Percentiles rank a stretch among this genome's conserved stretches.
Conservation (phyloP, 2,113 vertebrate genomes). For the Campylomormyrus numenius region DNA sequence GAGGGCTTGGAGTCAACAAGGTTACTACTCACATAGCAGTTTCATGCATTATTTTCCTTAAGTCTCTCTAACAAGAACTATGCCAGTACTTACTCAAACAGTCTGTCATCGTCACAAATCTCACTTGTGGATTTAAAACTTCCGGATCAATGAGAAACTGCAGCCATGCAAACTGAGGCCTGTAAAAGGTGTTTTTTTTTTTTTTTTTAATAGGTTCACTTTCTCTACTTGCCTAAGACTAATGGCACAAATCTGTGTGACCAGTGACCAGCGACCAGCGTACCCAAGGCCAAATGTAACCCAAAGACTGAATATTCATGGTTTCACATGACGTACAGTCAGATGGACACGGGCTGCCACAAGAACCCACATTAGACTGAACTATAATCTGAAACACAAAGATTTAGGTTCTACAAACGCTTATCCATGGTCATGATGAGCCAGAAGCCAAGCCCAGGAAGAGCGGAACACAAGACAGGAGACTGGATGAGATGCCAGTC, state of each 20-base stretch:
- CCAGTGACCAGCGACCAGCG: no score
- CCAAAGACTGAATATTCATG: not conserved
- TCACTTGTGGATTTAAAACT: not conserved
- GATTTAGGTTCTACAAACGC: not conserved
- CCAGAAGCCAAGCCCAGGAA: not conserved
- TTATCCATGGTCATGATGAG: not conserved
- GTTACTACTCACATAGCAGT: not conserved
- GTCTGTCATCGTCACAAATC: not conserved
- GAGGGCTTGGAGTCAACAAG: conserved; percentile 35
- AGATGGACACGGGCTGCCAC: not conserved
- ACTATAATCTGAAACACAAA: not conserved
- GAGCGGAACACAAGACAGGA: not conserved
- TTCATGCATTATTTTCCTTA: not conserved
- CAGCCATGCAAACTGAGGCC: not conserved
- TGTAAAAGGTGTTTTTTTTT: not conserved
- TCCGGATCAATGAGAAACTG: not conserved
- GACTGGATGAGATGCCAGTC: not conserved
- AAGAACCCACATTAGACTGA: not conserved
- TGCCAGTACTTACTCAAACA: not conserved
- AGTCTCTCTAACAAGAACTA: not conserved
- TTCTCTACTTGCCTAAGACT: not conserved
- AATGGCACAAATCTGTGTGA: not conserved
- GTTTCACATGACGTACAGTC: not conserved
- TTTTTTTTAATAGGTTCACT: not conserved
- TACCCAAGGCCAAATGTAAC: not conserved